Evolutionary conservation across 2,888 invertebrate species (phyloP).

Genomic region (Phragmatobia fuliginosa): DNA sequence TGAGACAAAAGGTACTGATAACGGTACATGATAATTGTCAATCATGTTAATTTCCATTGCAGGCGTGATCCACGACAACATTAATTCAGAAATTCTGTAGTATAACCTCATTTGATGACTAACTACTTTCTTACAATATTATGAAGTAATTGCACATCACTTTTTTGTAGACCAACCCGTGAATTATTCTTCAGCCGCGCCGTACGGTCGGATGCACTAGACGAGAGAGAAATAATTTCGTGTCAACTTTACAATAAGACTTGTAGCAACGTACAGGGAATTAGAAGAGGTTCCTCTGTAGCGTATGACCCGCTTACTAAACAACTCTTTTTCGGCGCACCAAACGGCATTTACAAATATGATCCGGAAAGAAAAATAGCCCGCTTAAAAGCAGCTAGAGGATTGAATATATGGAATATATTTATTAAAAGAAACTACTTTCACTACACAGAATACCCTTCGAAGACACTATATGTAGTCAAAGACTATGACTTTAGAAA

Average conservation of each 20-base stretch:
- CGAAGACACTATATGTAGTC: slow-evolving; percentile 4
- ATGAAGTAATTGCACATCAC: no score
- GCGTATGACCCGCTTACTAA: background rate
- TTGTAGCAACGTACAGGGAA: slow-evolving; percentile 9
- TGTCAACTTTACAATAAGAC: slow-evolving; percentile 5
- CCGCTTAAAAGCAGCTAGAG: background rate
- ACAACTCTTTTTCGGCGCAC: slow-evolving; percentile 2
- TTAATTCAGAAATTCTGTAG: no score
- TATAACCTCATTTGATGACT: no score
- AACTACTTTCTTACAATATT: no score
- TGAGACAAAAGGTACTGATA: no score
- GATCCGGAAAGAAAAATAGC: background rate
- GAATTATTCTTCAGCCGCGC: slow-evolving; percentile 14
- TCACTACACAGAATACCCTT: slow-evolving; percentile 10
- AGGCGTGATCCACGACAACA: no score
- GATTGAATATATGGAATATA: background rate
- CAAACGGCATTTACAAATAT: slow-evolving; percentile 4
- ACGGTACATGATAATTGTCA: no score
- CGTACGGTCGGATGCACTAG: slow-evolving; percentile 3
- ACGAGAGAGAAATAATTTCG: slow-evolving; percentile 2
- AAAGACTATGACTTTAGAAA: background rate
- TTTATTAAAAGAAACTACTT: background rate
- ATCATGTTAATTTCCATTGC: no score
- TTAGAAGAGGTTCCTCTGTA: background rate
- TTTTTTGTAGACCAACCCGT: background rate